Evolutionary conservation across 2,888 invertebrate species (phyloP), one percentile per base, ranked within the genome.

Genomic region (Catocala sponsa): DNA sequence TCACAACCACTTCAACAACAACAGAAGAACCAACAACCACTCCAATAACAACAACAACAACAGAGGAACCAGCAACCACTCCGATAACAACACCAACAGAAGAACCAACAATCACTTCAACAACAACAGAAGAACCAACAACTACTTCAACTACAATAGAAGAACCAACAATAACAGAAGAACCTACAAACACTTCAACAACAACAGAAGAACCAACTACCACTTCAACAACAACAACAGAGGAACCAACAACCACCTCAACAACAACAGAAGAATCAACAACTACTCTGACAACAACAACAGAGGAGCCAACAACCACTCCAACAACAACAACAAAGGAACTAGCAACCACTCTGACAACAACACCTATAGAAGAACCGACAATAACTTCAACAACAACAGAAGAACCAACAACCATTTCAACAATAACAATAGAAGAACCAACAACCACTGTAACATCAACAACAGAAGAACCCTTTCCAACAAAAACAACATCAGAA

Each of bases 241-340:
- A 41, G n/a, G 48, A 11, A 7, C 7, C 12, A 12, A 9, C 35
- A 50, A 5, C 6, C 1, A 33, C 9, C 1, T 25, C 35, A 46
- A 41, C 46, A 10, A 50, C 25, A 6, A 50, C 47, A 4, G 13
- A 60, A 15, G 38, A 38, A 42, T 10, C 61, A 12, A 43, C 12
- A 11, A 60, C 15, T 2, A 15, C 1, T 63, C 2, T n/a, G n/a
- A n/a, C 35, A 35, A 35, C 35, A 0, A 64, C 47, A 0, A 65
- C 69, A 4, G 56, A 48, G 9, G 56, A 38, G 33, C 35, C 35
- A 32, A 46, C 64, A n/a, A 58, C 54, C 0, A 33, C 15, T 12
- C 4, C 5, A n/a, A n/a, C n/a, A 35, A 10, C 6, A 0, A 12
- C 38, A 4, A 48, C 35, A 0, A 50, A 54, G 1, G 11, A 49